phyloP scores from a whole-genome alignment of 2,888 invertebrate species.

The Stegana nigrithorax region DNA sequence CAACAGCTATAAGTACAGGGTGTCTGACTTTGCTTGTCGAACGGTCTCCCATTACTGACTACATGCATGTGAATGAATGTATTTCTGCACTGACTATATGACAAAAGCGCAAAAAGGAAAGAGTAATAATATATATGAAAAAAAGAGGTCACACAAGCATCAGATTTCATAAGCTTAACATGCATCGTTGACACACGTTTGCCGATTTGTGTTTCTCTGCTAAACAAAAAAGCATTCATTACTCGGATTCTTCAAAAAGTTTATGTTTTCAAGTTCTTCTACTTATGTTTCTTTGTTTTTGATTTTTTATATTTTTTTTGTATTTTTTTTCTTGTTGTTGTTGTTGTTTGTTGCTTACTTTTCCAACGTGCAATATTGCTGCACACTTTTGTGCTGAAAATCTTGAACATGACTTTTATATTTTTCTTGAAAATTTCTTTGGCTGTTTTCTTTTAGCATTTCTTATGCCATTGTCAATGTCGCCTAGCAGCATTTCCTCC shows the following conservation, averaged over 20 bases:
- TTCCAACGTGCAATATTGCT: background rate
- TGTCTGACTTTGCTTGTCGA: too few relatives aligned
- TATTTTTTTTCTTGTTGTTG: background rate
- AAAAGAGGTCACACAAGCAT: slow-evolving; percentile 15
- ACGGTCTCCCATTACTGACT: too few relatives aligned
- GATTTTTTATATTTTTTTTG: background rate
- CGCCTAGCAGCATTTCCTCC: background rate
- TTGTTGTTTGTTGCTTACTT: background rate
- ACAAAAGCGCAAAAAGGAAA: slow-evolving; percentile 10
- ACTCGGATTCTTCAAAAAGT: background rate
- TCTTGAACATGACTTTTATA: slow-evolving; percentile 16
- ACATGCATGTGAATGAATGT: too few relatives aligned
- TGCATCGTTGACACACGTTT: background rate
- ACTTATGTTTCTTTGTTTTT: background rate
- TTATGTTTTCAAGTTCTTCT: background rate
- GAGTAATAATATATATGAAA: too few relatives aligned
- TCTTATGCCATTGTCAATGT: slow-evolving; percentile 16
- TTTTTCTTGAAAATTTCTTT: too few relatives aligned
- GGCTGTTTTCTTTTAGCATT: too few relatives aligned
- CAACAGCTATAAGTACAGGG: background rate
- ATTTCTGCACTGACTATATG: too few relatives aligned
- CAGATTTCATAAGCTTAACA: slow-evolving; percentile 17
- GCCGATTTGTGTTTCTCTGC: too few relatives aligned
- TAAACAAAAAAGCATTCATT: background rate
- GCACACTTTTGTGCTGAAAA: background rate